Conservation (phyloP, 1,140 invertebrate species). For the Eurosta solidaginis region DNA sequence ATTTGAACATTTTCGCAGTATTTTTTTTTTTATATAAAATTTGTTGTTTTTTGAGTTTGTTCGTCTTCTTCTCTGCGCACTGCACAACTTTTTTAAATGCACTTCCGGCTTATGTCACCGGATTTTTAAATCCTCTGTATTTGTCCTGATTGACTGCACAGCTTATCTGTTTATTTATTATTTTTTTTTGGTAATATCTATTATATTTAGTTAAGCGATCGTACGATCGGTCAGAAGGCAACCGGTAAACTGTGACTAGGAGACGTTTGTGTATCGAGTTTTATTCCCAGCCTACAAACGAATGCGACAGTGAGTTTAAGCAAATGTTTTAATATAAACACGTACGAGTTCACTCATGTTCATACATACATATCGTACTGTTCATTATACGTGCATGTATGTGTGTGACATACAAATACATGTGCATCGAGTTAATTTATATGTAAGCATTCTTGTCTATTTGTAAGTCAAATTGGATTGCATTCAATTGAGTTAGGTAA, state of each 20-base stretch:
- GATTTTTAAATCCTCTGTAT: conserved; percentile 8
- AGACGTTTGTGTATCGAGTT: conserved; percentile 59
- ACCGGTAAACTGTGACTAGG: conserved; percentile 61
- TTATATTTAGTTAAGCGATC: conserved; percentile 38
- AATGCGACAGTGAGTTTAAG: conserved; percentile 11
- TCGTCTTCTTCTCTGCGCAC: background rate
- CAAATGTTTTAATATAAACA: background rate
- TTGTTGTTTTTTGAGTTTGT: background rate
- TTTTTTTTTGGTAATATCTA: too few species aligned
- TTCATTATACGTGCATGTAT: background rate
- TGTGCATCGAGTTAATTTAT: background rate
- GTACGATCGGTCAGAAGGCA: conserved; percentile 60
- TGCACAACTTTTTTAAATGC: background rate
- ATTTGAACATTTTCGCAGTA: conserved; percentile 61
- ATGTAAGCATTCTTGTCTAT: background rate
- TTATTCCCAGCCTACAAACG: conserved; percentile 55
- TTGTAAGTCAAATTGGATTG: conserved; percentile 6
- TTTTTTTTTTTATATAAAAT: conserved; percentile 30
- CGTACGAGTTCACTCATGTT: background rate
- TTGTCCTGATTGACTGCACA: conserved; percentile 38
- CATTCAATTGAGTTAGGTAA: background rate
- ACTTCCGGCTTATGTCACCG: background rate
- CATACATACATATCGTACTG: background rate
- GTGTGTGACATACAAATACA: background rate
- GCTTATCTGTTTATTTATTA: conserved; percentile 31